Evolutionary conservation across 2,888 invertebrate genomes (phyloP).

Genomic region (Sepiola atlantica): DNA sequence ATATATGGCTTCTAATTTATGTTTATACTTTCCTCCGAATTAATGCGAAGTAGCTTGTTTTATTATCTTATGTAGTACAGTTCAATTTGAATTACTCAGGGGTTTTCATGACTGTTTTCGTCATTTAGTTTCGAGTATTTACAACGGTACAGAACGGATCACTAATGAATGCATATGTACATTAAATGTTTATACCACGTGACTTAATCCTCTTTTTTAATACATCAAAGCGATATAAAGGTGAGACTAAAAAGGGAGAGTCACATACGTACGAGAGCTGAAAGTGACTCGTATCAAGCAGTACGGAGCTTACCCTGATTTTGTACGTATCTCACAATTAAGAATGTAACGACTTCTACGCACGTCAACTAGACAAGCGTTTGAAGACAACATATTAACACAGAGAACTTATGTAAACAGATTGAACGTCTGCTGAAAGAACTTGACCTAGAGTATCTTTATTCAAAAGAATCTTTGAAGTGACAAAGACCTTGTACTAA

Average conservation of each 20-base stretch:
- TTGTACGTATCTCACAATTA: background rate
- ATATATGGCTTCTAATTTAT: no score
- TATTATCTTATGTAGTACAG: no score
- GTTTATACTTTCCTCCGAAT: no score
- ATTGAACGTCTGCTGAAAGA: conserved; percentile 2
- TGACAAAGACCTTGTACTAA: background rate
- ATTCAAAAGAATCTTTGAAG: background rate
- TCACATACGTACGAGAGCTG: background rate
- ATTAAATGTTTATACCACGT: conserved; percentile 10
- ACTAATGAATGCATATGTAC: background rate
- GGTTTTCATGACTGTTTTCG: background rate
- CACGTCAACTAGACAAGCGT: background rate
- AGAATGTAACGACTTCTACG: conserved; percentile 32
- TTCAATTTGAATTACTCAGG: no score
- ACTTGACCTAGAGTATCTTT: background rate
- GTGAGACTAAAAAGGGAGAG: background rate
- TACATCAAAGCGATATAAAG: background rate
- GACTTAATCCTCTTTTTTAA: background rate
- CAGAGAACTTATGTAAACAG: conserved; percentile 32
- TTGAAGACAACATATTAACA: conserved; percentile 16
- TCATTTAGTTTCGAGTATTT: background rate
- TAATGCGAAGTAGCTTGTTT: no score
- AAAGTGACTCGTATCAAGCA: background rate
- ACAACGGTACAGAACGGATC: conserved; percentile 6
- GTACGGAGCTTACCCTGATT: background rate